Evolutionary conservation across 2,888 invertebrate genomes (phyloP).

Genomic region (Oxycera nigricornis): DNA sequence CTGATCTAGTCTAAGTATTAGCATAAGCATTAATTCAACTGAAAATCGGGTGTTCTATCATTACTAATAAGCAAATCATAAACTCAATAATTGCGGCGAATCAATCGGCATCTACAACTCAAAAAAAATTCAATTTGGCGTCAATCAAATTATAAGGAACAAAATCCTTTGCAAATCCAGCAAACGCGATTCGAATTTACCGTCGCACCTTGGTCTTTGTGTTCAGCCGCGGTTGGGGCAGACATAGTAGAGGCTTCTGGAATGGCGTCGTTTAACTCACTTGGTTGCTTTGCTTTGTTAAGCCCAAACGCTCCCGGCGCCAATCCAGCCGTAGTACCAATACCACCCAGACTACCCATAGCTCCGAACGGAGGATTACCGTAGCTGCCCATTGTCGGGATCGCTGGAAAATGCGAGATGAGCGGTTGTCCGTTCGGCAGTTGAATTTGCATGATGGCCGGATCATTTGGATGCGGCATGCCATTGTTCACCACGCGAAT

Average conservation of each 20-base stretch:
- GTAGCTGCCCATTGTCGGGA: slow-evolving; percentile 69
- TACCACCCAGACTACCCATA: slow-evolving; percentile 60
- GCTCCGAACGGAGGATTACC: slow-evolving; percentile 62
- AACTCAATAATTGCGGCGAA: no score
- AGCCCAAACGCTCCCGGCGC: slow-evolving; percentile 62
- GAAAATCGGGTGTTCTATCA: neutral
- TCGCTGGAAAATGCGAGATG: slow-evolving; percentile 71
- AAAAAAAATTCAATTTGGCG: neutral
- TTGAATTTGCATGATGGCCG: slow-evolving; percentile 94
- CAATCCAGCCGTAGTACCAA: slow-evolving; percentile 59
- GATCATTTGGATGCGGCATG: slow-evolving; percentile 90
- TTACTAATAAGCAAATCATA: slow-evolving; percentile 10
- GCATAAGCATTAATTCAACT: slow-evolving; percentile 1
- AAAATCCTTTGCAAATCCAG: neutral
- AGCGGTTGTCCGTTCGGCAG: slow-evolving; percentile 72
- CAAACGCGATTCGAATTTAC: slow-evolving; percentile 55
- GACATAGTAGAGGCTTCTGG: slow-evolving; percentile 49
- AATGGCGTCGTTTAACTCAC: slow-evolving; percentile 66
- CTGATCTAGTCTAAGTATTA: no score
- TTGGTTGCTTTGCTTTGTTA: slow-evolving; percentile 67
- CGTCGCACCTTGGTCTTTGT: slow-evolving; percentile 63
- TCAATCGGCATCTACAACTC: neutral
- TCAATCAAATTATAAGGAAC: slow-evolving; percentile 5
- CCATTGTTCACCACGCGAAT: slow-evolving; percentile 93
- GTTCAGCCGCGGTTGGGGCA: slow-evolving; percentile 58